These are phyloP conservation scores for Huso huso DNA, from an alignment of 2,797 vertebrate species.

Conservation along the genomic window DNA sequence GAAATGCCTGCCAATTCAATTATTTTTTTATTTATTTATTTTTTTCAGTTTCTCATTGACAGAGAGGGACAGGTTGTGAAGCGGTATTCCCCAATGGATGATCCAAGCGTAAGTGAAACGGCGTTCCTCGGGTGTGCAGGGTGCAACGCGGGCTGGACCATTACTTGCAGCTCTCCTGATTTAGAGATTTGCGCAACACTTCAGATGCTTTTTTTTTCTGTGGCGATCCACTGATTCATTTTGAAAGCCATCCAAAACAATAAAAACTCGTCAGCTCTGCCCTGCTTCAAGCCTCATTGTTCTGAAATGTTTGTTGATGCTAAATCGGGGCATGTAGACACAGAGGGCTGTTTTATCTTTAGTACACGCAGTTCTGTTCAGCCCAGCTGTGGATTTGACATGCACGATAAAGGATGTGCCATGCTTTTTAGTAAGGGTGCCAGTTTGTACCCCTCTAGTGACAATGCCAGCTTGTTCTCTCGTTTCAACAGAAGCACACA, in stretches of 20 bases:
- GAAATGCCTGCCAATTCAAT: not conserved
- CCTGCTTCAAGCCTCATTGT: not conserved
- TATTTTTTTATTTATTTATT: slow-evolving; percentile 15
- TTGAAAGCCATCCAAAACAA: not conserved
- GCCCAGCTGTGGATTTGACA: slow-evolving; percentile 4
- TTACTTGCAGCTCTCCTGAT: no score
- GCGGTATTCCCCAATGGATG: slow-evolving; percentile 78
- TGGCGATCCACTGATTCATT: not conserved
- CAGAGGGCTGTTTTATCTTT: not conserved
- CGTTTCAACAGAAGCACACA: no score
- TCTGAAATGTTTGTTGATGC: not conserved
- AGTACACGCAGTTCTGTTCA: not conserved
- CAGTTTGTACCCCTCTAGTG: not conserved
- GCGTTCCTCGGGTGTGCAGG: not conserved
- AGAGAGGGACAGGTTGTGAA: slow-evolving; percentile 84
- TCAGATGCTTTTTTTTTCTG: not conserved
- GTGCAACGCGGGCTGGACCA: no score
- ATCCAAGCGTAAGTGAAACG: slow-evolving; percentile 72
- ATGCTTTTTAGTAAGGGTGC: not conserved
- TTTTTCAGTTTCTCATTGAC: slow-evolving; percentile 81
- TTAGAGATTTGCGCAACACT: not conserved
- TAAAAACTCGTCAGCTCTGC: not conserved
- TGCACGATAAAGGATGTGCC: not conserved
- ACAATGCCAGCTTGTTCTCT: no score
- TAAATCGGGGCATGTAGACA: not conserved